Percentiles rank a stretch among this genome's conserved stretches.
Evolutionary conservation across 2,797 vertebrate genomes (phyloP).

Genomic region (Hozukius guyotensis): DNA sequence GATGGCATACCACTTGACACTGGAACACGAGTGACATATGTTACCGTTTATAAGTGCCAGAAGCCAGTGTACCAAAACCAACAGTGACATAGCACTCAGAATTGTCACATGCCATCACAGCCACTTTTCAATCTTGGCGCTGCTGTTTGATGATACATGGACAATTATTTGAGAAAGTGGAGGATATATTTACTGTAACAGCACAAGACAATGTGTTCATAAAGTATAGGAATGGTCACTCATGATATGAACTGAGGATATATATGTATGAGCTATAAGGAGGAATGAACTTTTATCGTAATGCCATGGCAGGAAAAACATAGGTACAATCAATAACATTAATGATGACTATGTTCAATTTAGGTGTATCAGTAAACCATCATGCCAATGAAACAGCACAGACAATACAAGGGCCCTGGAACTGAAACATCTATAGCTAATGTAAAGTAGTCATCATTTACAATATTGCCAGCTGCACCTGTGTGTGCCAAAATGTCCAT

Average conservation of each 20-base stretch:
- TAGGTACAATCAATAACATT: neutral
- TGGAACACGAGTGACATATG: neutral
- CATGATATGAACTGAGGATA: neutral
- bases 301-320: neutral
- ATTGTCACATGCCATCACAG: neutral
- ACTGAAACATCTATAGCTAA: neutral
- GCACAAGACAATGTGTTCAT: neutral
- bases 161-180: neutral
- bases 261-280: neutral
- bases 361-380: neutral
- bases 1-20: neutral
- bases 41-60: neutral
- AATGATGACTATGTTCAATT: neutral
- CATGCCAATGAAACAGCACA: neutral
- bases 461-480: neutral
- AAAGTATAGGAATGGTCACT: neutral
- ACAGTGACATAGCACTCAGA: neutral
- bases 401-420: too few species aligned
- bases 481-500: neutral
- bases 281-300: neutral
- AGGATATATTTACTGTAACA: neutral
- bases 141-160: neutral
- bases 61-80: neutral
- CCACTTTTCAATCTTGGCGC: neutral
- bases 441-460: neutral